These are phyloP conservation scores for Drosophila nigricruria DNA, from an alignment of 2,888 invertebrate species.

Conservation along the genomic window DNA sequence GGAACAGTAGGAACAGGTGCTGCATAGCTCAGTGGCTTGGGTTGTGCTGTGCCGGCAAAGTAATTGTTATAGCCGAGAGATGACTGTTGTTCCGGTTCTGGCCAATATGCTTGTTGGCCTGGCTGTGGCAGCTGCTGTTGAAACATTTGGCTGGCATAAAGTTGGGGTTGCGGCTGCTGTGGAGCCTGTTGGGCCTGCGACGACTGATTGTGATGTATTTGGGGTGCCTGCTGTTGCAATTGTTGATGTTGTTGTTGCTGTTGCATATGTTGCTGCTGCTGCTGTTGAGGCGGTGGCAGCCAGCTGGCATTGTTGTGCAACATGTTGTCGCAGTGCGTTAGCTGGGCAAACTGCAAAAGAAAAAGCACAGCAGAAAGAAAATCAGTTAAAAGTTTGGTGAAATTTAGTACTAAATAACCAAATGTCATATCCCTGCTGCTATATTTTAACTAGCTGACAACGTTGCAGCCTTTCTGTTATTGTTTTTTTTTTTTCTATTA, in stretches of 20 bases:
- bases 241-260: slow-evolving; percentile 33
- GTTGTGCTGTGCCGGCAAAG: slow-evolving; percentile 37
- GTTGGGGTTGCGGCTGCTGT: slow-evolving; percentile 44
- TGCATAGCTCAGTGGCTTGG: slow-evolving; percentile 6
- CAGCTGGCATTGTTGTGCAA: slow-evolving; percentile 78
- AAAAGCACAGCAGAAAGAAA: not conserved
- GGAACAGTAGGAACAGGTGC: not conserved
- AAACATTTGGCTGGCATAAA: slow-evolving; percentile 63
- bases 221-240: slow-evolving; percentile 20
- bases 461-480: not conserved
- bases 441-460: slow-evolving; percentile 2
- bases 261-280: slow-evolving; percentile 41
- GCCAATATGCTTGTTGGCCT: slow-evolving; percentile 44
- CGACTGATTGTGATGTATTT: slow-evolving; percentile 45
- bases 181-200: slow-evolving; percentile 29
- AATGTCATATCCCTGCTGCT: not conserved
- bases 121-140: slow-evolving; percentile 47
- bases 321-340: slow-evolving; percentile 58
- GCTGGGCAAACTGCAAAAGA: slow-evolving; percentile 35
- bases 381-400: not conserved
- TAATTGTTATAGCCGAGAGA: slow-evolving; percentile 60
- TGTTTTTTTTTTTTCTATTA: not conserved
- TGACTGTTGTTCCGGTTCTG: slow-evolving; percentile 43
- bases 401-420: not conserved
- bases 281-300: slow-evolving; percentile 68